phyloP scores from a whole-genome alignment of 2,113 vertebrate species.

The Microcebus lehilahytsara region DNA sequence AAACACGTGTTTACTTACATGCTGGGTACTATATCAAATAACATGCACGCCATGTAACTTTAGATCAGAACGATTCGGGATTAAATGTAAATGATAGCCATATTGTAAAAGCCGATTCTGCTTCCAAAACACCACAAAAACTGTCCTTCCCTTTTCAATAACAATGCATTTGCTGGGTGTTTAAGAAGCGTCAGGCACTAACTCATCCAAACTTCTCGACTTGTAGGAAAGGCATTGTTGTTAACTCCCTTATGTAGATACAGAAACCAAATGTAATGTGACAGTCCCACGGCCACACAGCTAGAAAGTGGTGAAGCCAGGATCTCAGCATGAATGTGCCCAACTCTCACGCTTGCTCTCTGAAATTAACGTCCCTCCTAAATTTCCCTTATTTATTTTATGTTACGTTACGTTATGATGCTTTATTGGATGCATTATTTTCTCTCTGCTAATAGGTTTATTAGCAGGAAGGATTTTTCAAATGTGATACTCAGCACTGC shows the following conservation, averaged over 20 bases:
- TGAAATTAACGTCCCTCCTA: not conserved
- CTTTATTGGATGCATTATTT: not conserved
- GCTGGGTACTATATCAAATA: not conserved
- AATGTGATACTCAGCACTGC: not conserved
- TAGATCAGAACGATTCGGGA: slow-evolving; percentile 6
- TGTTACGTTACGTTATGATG: not conserved
- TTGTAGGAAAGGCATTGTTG: not conserved
- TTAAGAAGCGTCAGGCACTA: not conserved
- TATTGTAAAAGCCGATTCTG: not conserved
- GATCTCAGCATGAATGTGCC: not conserved
- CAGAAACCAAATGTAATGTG: not conserved
- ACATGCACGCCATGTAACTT: not conserved
- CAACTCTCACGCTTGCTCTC: not conserved
- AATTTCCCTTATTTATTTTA: not conserved
- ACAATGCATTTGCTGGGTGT: not conserved
- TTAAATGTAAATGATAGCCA: not conserved
- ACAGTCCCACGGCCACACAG: not conserved
- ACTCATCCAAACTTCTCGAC: not conserved
- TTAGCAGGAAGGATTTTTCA: not conserved
- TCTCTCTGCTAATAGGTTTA: not conserved
- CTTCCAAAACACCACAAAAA: not conserved
- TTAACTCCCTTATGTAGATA: not conserved
- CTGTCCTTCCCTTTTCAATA: not conserved
- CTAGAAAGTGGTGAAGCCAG: not conserved
- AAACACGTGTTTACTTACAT: not conserved